phyloP scores from a whole-genome alignment of 2,113 vertebrate genomes.

The Callorhinus ursinus region DNA sequence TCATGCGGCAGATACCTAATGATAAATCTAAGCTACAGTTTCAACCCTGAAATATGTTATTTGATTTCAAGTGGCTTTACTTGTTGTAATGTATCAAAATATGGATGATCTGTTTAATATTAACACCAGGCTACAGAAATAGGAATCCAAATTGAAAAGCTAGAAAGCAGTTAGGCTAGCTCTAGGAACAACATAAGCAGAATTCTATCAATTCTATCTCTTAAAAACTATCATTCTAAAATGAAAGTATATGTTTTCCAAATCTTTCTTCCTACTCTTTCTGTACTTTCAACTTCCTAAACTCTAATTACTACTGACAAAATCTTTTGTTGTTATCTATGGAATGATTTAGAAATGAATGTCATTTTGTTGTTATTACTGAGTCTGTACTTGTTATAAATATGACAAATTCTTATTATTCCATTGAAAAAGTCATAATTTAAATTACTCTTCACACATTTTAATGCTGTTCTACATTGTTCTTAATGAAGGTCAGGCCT shows the following conservation, averaged over 20 bases:
- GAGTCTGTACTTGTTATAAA: conserved; percentile 69
- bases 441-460: conserved; percentile 76
- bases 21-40: background rate
- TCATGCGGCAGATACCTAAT: background rate
- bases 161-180: background rate
- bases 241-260: background rate
- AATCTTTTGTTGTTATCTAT: conserved; percentile 43
- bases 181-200: background rate
- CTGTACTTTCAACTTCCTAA: background rate
- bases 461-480: conserved; percentile 72
- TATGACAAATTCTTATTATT: conserved; percentile 77
- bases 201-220: background rate
- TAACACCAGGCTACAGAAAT: background rate
- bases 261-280: background rate
- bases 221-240: background rate
- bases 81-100: background rate
- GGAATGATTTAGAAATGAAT: conserved; percentile 60
- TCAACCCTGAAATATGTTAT: background rate
- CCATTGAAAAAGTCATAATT: conserved; percentile 69
- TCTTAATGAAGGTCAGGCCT: conserved; percentile 78
- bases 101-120: background rate
- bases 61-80: background rate
- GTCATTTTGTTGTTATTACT: conserved; percentile 68
- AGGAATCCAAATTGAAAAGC: background rate
- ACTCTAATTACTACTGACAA: conserved; percentile 63